Percentiles rank a stretch among this genome's conserved stretches.
These are phyloP conservation scores for Athalia cordata DNA, from an alignment of 2,888 invertebrate species.

Conservation along the genomic window DNA sequence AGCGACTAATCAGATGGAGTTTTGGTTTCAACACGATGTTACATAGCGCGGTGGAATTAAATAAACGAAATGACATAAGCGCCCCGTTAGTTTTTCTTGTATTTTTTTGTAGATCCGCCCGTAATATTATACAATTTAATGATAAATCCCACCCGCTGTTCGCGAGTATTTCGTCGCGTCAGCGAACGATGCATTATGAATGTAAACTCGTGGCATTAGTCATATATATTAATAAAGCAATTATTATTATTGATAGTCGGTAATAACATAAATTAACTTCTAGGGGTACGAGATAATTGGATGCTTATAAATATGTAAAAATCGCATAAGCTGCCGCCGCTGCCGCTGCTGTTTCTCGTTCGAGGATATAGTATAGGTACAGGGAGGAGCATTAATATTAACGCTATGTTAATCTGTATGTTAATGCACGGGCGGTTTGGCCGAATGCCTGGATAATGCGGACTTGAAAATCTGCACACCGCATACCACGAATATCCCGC, in stretches of 20 bases:
- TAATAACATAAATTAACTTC: constrained; percentile 61
- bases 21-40: no score
- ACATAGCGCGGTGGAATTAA: no score
- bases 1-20: no score
- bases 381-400: constrained; percentile 54
- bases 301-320: constrained; percentile 61
- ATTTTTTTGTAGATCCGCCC: background rate
- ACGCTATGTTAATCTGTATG: constrained; percentile 57
- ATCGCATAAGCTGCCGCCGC: background rate
- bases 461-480: no score
- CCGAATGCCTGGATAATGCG: no score
- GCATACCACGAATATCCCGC: no score
- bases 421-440: constrained; percentile 49
- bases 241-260: constrained; percentile 63
- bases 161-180: constrained; percentile 47
- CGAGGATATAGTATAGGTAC: constrained; percentile 37
- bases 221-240: constrained; percentile 60
- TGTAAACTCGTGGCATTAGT: constrained; percentile 57
- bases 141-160: constrained; percentile 36
- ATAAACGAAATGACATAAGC: no score
- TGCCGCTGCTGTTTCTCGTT: constrained; percentile 1
- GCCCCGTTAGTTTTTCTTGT: no score
- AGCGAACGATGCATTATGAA: constrained; percentile 58
- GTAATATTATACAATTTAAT: no score
- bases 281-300: constrained; percentile 57